Conservation (phyloP, 2,113 vertebrate genomes). For the Falcunculus frontatus region DNA sequence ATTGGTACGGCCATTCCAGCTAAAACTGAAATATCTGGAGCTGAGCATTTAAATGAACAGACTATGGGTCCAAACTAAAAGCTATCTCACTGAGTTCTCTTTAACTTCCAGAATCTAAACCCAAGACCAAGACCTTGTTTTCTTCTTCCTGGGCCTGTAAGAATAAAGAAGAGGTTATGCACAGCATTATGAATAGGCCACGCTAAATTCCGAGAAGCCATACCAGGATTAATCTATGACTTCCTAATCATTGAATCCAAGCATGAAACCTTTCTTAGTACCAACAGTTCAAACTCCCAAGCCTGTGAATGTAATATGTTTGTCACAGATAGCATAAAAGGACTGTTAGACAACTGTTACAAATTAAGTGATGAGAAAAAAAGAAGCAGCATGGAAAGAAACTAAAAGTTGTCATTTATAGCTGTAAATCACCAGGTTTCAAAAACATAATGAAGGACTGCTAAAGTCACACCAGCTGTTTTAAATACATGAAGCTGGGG, state of each 20-base stretch:
- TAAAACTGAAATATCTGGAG: neutral
- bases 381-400: neutral
- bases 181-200: neutral
- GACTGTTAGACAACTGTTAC: neutral
- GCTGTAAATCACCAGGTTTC: neutral
- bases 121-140: neutral
- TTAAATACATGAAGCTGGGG: neutral
- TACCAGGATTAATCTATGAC: neutral
- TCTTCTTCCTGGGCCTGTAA: neutral
- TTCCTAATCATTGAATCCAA: neutral
- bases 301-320: neutral
- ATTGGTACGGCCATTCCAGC: neutral
- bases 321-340: neutral
- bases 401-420: conserved; percentile 14
- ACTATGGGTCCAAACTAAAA: neutral
- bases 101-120: neutral
- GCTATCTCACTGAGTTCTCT: neutral
- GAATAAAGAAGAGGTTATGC: neutral
- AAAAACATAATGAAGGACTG: neutral
- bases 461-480: conserved; percentile 1
- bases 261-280: neutral
- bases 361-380: conserved; percentile 19
- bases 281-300: neutral
- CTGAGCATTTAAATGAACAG: neutral
- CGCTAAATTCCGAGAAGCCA: fast-evolving